Evolutionary conservation across 2,888 invertebrate genomes (phyloP).

Genomic region (Acronicta leporina): DNA sequence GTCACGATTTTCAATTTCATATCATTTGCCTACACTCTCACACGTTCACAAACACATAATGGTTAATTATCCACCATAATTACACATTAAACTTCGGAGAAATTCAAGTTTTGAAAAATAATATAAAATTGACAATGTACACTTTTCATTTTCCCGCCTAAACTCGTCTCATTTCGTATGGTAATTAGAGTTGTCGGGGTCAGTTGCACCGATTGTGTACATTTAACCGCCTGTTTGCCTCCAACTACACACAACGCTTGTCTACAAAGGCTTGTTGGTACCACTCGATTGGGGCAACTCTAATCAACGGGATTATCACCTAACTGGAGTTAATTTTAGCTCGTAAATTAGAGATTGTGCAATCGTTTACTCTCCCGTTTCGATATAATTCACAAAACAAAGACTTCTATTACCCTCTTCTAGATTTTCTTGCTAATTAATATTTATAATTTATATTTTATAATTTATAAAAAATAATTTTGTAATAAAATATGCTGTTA

Average conservation of each 20-base stretch:
- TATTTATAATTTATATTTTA: no score
- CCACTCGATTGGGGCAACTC: slow-evolving; percentile 30
- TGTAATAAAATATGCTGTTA: no score
- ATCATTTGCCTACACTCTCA: no score
- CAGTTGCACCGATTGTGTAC: slow-evolving; percentile 33
- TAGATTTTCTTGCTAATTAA: not conserved
- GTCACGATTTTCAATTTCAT: no score
- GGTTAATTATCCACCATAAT: no score
- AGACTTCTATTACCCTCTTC: not conserved
- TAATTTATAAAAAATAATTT: no score
- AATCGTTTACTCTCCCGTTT: not conserved
- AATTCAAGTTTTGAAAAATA: no score
- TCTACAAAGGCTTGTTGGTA: slow-evolving; percentile 34
- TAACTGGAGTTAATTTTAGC: slow-evolving; percentile 33
- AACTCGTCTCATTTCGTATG: slow-evolving; percentile 15
- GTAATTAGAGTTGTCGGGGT: slow-evolving; percentile 19
- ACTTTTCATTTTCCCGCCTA: no score
- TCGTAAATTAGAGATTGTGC: slow-evolving; percentile 14
- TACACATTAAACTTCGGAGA: no score
- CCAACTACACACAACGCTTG: slow-evolving; percentile 22
- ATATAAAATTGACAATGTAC: no score
- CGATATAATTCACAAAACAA: not conserved
- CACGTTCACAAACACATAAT: no score
- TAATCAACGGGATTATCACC: slow-evolving; percentile 35
- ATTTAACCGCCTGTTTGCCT: slow-evolving; percentile 36